phyloP scores from a whole-genome alignment of 2,113 vertebrate genomes.

The Apteryx mantelli region DNA sequence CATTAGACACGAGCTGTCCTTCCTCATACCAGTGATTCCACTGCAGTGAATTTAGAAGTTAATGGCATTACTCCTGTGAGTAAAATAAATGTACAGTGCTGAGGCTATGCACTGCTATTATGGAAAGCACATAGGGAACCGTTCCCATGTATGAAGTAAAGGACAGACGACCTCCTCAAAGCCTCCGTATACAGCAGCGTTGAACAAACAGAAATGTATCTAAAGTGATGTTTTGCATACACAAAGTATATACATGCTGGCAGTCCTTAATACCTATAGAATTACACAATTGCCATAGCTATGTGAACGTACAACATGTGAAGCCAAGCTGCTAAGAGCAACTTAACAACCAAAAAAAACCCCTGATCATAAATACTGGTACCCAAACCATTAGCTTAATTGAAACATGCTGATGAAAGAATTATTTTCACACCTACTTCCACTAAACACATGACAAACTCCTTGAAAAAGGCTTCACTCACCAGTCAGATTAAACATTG shows the following conservation, averaged over 20 bases:
- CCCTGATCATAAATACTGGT: background rate
- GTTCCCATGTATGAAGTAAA: background rate
- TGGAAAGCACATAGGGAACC: background rate
- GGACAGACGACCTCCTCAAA: background rate
- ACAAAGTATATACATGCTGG: background rate
- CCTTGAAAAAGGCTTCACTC: background rate
- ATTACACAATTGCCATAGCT: background rate
- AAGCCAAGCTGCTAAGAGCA: background rate
- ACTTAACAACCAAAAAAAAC: background rate
- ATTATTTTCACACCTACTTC: background rate
- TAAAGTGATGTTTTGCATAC: background rate
- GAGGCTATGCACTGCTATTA: background rate
- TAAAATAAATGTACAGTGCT: constrained; percentile 33
- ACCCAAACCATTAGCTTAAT: background rate
- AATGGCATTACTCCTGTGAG: constrained; percentile 43
- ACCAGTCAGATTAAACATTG: constrained; percentile 15
- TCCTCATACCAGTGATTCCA: constrained; percentile 46
- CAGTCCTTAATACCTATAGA: background rate
- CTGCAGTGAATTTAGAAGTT: constrained; percentile 45
- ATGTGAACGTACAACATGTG: background rate
- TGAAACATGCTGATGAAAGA: background rate
- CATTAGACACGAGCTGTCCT: constrained; percentile 25
- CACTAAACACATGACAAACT: background rate
- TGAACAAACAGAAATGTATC: background rate
- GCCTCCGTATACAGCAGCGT: background rate